Conservation (phyloP, 2,113 vertebrate genomes). For the Xenopus laevis region DNA sequence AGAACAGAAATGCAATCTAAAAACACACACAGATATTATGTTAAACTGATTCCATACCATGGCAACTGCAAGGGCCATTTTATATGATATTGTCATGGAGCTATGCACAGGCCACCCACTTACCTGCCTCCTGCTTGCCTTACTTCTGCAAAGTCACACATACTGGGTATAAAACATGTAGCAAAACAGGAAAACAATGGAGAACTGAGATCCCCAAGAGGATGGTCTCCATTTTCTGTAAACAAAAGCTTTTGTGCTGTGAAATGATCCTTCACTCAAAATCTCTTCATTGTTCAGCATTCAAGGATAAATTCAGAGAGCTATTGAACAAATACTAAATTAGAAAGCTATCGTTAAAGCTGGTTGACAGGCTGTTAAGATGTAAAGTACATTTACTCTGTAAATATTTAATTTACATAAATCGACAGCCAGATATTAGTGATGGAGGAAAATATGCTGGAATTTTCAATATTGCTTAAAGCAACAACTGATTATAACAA, state of each 20-base stretch:
- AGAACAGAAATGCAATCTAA: no score
- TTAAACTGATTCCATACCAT: no score
- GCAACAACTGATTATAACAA: no score
- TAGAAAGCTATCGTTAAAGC: conserved; percentile 35
- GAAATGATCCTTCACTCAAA: conserved; percentile 32
- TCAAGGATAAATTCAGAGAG: conserved; percentile 42
- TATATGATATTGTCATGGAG: no score
- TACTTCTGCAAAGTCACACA: no score
- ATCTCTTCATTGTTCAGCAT: conserved; percentile 7
- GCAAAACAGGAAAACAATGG: no score
- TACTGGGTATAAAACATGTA: no score
- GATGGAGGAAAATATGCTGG: background rate
- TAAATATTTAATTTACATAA: conserved; percentile 23
- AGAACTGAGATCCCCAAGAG: background rate
- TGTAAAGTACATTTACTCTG: conserved; percentile 28
- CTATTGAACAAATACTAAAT: conserved; percentile 44
- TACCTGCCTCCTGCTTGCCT: no score
- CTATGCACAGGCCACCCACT: no score
- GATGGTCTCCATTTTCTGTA: background rate
- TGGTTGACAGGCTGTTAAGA: conserved; percentile 34
- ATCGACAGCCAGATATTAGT: conserved; percentile 18
- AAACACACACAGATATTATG: no score
- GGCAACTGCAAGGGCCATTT: no score
- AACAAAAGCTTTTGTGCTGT: background rate
- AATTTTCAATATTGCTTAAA: background rate